Base-by-base conservation (phyloP, 1,140 invertebrate species). In the Coelopa frigida region DNA sequence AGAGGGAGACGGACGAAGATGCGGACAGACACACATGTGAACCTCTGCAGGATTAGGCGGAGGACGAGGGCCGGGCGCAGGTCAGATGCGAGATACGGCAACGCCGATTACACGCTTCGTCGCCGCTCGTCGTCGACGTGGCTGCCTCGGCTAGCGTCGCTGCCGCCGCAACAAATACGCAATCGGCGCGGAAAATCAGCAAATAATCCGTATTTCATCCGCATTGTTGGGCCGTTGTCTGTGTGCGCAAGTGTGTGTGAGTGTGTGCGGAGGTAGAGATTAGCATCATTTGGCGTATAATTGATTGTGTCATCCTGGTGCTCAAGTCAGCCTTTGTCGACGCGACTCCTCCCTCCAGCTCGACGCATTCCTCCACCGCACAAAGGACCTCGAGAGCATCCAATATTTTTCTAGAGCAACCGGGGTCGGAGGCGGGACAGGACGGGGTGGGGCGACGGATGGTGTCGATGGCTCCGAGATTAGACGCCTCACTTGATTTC, bases 241-340 rank as follows among this genome's bases (percentile, higher is more conserved):
- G 31, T 14, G 42, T 36, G 43, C 18, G 32, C 21, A 26, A 22
- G 8, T 22, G 14, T n/a, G 14, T 33, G 29, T 11, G 6, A 63
- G 55, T 51, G 59, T 60, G 60, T 52, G 60, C 60, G 58, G 54
- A 62, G 24, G 32, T 29, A 42, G 24, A 17, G 10, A 42, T 20
- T 24, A 29, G 27, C 40, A 42, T 42, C 32, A 29, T 31, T 31
- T 31, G 40, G 24, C 22, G 14, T 29, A 42, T 24, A n/a, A 42
- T 29, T 26, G 10, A n/a, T n/a, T n/a, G n/a, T n/a, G n/a, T n/a
- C n/a, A n/a, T n/a, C n/a, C n/a, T n/a, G n/a, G n/a, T n/a, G n/a
- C n/a, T n/a, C n/a, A n/a, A n/a, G n/a, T n/a, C n/a, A n/a, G n/a
- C n/a, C n/a, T n/a, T n/a, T n/a, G n/a, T n/a, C n/a, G n/a, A n/a